A percentile compares a stretch with the other conserved stretches of the same genome.
These are phyloP conservation scores for Hypolimnas misippus DNA, from an alignment of 2,888 invertebrate species.

Conservation along the genomic window DNA sequence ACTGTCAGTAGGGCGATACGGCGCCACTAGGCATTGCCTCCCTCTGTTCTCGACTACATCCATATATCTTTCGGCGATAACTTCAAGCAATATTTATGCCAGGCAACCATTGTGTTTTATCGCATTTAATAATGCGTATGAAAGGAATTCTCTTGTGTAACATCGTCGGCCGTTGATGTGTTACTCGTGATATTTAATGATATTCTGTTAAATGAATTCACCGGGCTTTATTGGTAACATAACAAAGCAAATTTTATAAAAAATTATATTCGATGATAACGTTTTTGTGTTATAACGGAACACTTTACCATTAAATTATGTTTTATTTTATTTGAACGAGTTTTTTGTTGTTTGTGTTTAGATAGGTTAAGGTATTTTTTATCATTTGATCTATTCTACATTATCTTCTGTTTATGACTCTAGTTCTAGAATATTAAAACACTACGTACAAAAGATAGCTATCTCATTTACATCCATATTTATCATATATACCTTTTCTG, in stretches of 20 bases:
- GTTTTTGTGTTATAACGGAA: no score
- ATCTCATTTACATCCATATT: no score
- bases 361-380: no score
- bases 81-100: conserved; percentile 33
- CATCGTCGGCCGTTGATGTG: conserved; percentile 6
- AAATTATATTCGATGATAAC: no score
- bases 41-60: conserved; percentile 16
- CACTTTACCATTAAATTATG: no score
- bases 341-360: no score
- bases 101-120: conserved; percentile 31
- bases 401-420: no score
- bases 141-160: conserved; percentile 26
- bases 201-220: conserved; percentile 4
- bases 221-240: not conserved
- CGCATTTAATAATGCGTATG: conserved; percentile 30
- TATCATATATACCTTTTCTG: no score
- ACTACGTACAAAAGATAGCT: no score
- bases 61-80: conserved; percentile 36
- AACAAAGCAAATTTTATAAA: not conserved
- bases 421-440: no score
- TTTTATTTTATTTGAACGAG: not conserved
- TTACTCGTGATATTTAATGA: conserved; percentile 7
- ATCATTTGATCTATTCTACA: no score
- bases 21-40: conserved; percentile 52
- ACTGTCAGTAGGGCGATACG: conserved; percentile 67